These are phyloP conservation scores for Henricia sp. DNA, from an alignment of 53 echinoderm and acorn worm genomes.

Conservation along the genomic window DNA sequence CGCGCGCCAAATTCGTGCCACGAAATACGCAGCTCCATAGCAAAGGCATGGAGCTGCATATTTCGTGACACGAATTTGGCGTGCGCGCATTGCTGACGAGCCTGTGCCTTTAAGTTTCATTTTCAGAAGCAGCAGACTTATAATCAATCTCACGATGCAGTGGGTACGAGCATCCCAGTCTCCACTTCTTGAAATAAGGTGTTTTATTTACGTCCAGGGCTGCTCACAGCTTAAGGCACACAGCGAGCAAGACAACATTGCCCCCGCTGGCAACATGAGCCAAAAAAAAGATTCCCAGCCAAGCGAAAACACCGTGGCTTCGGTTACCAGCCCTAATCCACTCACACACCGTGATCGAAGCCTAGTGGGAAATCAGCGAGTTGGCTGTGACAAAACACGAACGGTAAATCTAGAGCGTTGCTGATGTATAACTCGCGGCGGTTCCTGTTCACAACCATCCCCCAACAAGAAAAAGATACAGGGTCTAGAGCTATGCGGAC, in stretches of 20 bases:
- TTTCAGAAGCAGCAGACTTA: no score
- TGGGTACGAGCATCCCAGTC: no score
- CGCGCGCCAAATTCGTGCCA: no score
- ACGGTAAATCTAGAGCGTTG: conserved; percentile 18
- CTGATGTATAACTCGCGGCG: conserved; percentile 22
- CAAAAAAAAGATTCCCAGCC: background rate
- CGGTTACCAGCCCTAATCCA: conserved; percentile 24
- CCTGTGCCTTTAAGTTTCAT: no score
- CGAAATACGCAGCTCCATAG: no score
- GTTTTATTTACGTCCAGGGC: conserved; percentile 26
- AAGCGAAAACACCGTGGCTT: background rate
- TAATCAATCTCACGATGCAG: no score
- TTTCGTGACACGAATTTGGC: no score
- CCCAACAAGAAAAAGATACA: conserved; percentile 22
- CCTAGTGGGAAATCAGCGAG: conserved; percentile 53
- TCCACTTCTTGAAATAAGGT: no score
- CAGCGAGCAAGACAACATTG: conserved; percentile 4
- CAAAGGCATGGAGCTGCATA: no score
- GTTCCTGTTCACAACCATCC: conserved; percentile 6
- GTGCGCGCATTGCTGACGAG: no score
- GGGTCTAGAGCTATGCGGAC: background rate
- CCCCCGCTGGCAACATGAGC: background rate
- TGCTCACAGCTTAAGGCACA: background rate
- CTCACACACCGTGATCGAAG: background rate
- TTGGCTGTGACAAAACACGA: conserved; percentile 1